A percentile compares a stretch with the other conserved stretches of the same genome.
Conservation (phyloP, 2,113 vertebrate genomes). For the Tetrao urogallus region DNA sequence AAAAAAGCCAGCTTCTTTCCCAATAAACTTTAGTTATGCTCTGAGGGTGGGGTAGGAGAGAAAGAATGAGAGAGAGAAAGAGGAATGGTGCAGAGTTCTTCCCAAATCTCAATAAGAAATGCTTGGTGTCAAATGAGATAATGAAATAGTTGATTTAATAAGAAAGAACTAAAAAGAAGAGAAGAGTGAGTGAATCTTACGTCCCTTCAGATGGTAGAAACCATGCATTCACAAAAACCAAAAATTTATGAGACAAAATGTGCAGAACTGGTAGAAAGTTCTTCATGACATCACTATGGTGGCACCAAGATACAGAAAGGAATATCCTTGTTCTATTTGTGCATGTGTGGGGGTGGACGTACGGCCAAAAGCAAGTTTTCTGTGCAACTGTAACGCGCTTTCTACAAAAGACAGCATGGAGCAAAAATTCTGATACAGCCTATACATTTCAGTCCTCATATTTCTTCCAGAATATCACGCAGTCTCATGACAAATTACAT, state of each 20-base stretch:
- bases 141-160: neutral
- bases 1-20: neutral
- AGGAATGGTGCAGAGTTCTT: neutral
- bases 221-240: neutral
- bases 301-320: neutral
- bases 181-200: neutral
- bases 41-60: neutral
- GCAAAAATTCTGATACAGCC: neutral
- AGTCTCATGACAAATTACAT: neutral
- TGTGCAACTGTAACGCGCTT: neutral
- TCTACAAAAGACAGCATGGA: neutral
- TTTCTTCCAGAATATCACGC: neutral
- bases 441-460: neutral
- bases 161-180: neutral
- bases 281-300: neutral
- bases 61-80: fast-evolving
- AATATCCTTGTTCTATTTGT: neutral
- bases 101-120: neutral
- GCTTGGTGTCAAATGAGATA: neutral
- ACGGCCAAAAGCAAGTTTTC: neutral
- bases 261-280: neutral
- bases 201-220: neutral
- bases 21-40: neutral
- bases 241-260: neutral
- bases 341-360: fast-evolving